phyloP scores from a whole-genome alignment of 2,113 vertebrate species.

The Bungarus multicinctus region DNA sequence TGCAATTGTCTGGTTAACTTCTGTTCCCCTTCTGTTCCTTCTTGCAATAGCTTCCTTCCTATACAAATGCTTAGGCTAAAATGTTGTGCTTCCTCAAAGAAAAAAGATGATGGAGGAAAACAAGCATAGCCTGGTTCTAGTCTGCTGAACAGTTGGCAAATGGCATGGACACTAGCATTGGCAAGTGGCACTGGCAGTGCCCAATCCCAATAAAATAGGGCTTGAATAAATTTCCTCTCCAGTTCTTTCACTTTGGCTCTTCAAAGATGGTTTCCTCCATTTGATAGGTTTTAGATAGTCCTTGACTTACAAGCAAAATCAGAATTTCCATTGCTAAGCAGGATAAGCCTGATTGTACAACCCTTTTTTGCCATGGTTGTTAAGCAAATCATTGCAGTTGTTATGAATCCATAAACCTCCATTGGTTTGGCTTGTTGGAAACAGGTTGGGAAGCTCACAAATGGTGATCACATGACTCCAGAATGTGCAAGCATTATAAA shows the following conservation, averaged over 20 bases:
- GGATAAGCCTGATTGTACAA: background rate
- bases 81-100: background rate
- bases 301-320: background rate
- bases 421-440: background rate
- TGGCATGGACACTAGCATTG: background rate
- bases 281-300: background rate
- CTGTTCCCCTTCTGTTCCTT: background rate
- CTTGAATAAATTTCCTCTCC: background rate
- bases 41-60: background rate
- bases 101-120: background rate
- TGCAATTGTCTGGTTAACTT: background rate
- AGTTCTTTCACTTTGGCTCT: background rate
- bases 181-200: background rate
- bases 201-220: background rate
- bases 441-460: background rate
- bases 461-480: background rate
- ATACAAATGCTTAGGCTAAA: background rate
- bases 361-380: background rate
- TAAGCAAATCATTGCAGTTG: background rate
- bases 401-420: background rate
- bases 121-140: background rate
- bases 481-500: background rate
- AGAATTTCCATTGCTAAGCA: background rate
- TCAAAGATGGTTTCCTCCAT: background rate
- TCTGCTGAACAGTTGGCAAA: background rate